Conservation (phyloP, 2,113 vertebrate genomes). For the Nothobranchius kuhntae region DNA sequence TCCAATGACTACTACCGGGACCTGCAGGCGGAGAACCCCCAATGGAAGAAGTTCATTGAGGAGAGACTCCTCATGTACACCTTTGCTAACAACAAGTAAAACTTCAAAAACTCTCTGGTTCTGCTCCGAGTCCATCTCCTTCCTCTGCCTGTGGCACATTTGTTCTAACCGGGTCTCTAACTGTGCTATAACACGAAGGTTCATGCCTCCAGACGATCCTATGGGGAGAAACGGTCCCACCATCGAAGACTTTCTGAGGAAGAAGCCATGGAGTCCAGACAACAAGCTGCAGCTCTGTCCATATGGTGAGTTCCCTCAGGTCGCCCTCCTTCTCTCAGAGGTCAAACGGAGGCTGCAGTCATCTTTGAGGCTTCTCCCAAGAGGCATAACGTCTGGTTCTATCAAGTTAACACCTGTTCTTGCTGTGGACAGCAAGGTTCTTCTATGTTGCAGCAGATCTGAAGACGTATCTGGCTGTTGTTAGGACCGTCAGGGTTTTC, state of each 20-base stretch:
- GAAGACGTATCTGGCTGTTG: too few species aligned
- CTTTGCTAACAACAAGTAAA: conserved; percentile 89
- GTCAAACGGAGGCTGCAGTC: too few species aligned
- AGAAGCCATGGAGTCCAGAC: conserved; percentile 77
- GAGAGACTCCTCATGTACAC: conserved; percentile 92
- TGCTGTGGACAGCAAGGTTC: too few species aligned
- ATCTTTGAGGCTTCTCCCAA: too few species aligned
- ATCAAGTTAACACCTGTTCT: too few species aligned
- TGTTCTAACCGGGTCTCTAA: not conserved
- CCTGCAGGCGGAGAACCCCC: conserved; percentile 87
- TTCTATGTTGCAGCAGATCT: too few species aligned
- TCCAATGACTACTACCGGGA: conserved; percentile 94
- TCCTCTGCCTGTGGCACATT: too few species aligned
- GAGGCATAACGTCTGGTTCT: too few species aligned
- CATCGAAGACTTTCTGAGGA: conserved; percentile 86
- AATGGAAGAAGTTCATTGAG: conserved; percentile 94
- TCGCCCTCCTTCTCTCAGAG: too few species aligned
- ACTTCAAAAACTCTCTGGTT: too few species aligned
- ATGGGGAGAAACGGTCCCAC: conserved; percentile 87
- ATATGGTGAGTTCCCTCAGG: conserved; percentile 79
- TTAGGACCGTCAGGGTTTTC: too few species aligned
- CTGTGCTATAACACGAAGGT: conserved; percentile 73
- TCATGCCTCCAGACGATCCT: conserved; percentile 95
- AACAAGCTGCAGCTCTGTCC: conserved; percentile 87
- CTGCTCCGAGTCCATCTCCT: not conserved